Conservation (phyloP, 2,113 vertebrate species). For the Podarcis muralis region DNA sequence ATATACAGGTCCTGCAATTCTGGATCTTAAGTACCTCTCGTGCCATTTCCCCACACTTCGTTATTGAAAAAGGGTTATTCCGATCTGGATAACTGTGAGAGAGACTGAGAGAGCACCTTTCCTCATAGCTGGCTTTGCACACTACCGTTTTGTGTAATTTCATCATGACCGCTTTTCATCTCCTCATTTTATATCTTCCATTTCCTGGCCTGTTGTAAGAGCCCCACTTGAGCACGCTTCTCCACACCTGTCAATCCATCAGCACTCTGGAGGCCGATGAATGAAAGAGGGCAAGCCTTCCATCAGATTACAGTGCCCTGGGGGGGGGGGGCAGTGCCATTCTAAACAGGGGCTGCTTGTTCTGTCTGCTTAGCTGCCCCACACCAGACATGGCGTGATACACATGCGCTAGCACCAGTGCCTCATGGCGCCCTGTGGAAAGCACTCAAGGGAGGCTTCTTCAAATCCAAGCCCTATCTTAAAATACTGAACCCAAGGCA, state of each 20-base stretch:
- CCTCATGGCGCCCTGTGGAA: background rate
- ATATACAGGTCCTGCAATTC: background rate
- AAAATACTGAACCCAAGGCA: background rate
- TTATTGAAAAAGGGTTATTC: too few species aligned
- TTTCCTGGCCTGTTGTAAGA: background rate
- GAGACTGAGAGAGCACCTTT: too few species aligned
- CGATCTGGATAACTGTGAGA: too few species aligned
- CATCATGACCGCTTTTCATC: background rate
- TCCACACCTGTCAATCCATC: background rate
- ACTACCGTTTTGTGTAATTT: too few species aligned
- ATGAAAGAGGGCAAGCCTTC: background rate
- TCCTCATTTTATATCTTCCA: background rate
- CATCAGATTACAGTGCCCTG: background rate
- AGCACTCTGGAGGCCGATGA: background rate
- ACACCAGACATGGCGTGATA: background rate
- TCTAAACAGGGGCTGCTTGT: background rate
- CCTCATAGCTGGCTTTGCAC: too few species aligned
- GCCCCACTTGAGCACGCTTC: background rate
- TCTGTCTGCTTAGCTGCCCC: background rate
- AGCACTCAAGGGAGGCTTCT: background rate
- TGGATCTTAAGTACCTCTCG: background rate
- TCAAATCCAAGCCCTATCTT: background rate
- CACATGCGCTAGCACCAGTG: background rate
- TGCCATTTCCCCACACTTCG: background rate
- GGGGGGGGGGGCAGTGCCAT: background rate